A percentile compares a stretch with the other conserved stretches of the same genome.
These are phyloP conservation scores for Herpetotheres cachinnans DNA, from an alignment of 2,113 vertebrate species.

Conservation along the genomic window DNA sequence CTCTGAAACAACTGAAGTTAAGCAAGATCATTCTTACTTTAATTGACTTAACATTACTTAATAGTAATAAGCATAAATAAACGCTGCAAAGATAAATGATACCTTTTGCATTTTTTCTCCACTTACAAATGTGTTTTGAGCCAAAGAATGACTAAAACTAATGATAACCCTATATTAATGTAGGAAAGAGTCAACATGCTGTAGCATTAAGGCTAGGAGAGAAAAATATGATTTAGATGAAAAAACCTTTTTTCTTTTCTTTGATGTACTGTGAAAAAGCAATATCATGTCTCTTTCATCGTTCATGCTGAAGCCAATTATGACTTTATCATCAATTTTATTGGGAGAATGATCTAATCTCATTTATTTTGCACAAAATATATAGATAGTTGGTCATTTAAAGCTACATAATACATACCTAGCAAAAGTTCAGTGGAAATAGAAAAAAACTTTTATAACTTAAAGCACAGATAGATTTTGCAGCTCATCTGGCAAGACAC, in stretches of 20 bases:
- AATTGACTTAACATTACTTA: not conserved
- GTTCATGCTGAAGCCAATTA: not conserved
- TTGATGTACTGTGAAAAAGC: not conserved
- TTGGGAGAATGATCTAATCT: not conserved
- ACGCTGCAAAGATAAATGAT: not conserved
- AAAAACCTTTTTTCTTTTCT: not conserved
- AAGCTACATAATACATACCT: not conserved
- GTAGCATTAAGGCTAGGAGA: not conserved
- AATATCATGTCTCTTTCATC: not conserved
- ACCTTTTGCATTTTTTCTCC: not conserved
- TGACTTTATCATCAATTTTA: not conserved
- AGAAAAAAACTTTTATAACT: not conserved
- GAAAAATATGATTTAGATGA: not conserved
- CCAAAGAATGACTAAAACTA: not conserved
- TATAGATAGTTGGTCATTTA: not conserved
- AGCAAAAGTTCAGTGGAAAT: not conserved
- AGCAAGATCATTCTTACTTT: not conserved
- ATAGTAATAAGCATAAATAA: not conserved
- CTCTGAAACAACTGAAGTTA: not conserved
- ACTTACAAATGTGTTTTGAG: not conserved
- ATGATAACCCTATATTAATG: not conserved
- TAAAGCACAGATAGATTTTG: slow-evolving; percentile 9
- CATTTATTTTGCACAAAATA: not conserved
- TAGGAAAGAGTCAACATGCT: not conserved
- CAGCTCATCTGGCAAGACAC: slow-evolving; percentile 37